A percentile compares a stretch with the other conserved stretches of the same genome.
These are phyloP conservation scores for Thaumetopoea pityocampa DNA, from an alignment of 1,140 invertebrate genomes.

Conservation along the genomic window DNA sequence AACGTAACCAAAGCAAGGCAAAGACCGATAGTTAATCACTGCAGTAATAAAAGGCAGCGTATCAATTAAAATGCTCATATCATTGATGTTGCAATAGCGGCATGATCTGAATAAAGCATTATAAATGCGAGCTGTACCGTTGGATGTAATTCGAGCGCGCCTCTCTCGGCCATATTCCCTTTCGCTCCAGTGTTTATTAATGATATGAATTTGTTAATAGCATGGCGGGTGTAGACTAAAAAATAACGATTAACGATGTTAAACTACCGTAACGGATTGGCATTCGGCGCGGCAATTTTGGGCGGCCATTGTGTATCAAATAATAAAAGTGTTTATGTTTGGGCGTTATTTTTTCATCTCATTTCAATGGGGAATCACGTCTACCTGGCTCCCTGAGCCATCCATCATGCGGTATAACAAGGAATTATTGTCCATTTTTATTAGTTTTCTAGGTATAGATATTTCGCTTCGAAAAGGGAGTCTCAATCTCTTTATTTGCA, in stretches of 20 bases:
- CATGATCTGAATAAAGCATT: slow-evolving; percentile 39
- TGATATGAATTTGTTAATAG: slow-evolving; percentile 68
- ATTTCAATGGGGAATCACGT: too few relatives aligned
- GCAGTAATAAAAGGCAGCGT: slow-evolving; percentile 8
- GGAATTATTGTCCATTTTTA: slow-evolving; percentile 51
- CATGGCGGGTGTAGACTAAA: slow-evolving; percentile 49
- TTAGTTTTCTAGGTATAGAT: slow-evolving; percentile 38
- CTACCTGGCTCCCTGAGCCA: slow-evolving; percentile 54
- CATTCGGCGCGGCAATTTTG: slow-evolving; percentile 51
- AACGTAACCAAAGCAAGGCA: slow-evolving; percentile 2
- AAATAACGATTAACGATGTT: slow-evolving; percentile 68
- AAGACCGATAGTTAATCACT: slow-evolving; percentile 9
- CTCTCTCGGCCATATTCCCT: slow-evolving; percentile 45
- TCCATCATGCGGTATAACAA: slow-evolving; percentile 65
- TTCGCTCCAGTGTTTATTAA: slow-evolving; percentile 63
- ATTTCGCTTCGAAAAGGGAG: slow-evolving; percentile 29
- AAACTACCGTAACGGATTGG: slow-evolving; percentile 67
- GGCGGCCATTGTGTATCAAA: slow-evolving; percentile 48
- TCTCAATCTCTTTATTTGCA: slow-evolving; percentile 61
- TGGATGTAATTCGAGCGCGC: slow-evolving; percentile 37
- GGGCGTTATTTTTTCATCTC: slow-evolving; percentile 38
- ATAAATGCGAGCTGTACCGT: slow-evolving; percentile 48
- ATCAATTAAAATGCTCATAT: slow-evolving; percentile 16
- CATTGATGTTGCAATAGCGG: slow-evolving; percentile 13
- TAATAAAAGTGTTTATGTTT: slow-evolving; percentile 70